Conservation (phyloP, 2,797 vertebrate species). For the Danio choprae region DNA sequence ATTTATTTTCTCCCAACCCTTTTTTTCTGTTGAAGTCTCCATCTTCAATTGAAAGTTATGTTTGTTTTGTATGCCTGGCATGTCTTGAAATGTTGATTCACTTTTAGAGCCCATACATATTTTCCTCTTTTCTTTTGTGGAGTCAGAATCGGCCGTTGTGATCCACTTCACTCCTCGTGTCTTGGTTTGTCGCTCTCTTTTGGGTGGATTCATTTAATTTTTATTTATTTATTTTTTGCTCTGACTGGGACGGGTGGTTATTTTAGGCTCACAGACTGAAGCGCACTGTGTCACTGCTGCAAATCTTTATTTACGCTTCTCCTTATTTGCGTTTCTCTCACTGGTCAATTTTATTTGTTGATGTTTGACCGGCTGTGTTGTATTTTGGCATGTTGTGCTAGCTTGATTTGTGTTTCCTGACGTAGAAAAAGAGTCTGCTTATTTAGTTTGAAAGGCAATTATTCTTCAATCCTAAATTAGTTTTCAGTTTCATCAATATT, state of each 20-base stretch:
- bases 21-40: background rate
- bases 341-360: constrained; percentile 38
- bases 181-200: constrained; percentile 17
- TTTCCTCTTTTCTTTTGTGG: background rate
- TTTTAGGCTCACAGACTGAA: constrained; percentile 52
- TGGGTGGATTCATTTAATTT: constrained; percentile 42
- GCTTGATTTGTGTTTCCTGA: constrained; percentile 26
- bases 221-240: too few relatives aligned
- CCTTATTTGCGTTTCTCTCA: constrained; percentile 28
- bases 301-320: constrained; percentile 49
- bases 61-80: background rate
- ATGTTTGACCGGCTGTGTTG: constrained; percentile 32
- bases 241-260: constrained; percentile 20
- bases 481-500: background rate
- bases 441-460: constrained; percentile 1
- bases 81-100: background rate
- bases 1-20: too few relatives aligned
- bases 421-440: background rate
- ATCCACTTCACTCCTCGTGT: background rate
- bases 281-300: constrained; percentile 35
- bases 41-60: background rate
- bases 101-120: background rate
- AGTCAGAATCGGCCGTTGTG: constrained; percentile 1
- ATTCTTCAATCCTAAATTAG: background rate
- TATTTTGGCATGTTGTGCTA: constrained; percentile 41